Evolutionary conservation across 2,113 vertebrate genomes (phyloP), one percentile per base, ranked within the genome.

Genomic region (Bos indicus): DNA sequence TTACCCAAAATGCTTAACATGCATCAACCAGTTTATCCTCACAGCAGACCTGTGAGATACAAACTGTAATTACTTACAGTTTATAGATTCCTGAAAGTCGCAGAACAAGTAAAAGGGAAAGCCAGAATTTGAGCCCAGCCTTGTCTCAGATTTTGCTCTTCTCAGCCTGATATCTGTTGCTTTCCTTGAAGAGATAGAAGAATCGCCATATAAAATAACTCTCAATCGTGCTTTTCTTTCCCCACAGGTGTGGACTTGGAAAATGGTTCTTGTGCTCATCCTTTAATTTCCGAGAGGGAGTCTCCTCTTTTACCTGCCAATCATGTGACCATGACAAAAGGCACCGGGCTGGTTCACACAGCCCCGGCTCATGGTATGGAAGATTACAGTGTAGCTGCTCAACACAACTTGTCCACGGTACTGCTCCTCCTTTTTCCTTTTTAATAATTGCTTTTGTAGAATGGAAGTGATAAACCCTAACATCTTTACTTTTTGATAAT

Each of bases 331-430:
- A 99, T 99, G 99, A 97, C 98, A 0, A 99, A 99, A 98, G 99
- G 99, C 90, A 99, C 99, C 0, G 99, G 99, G 94, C 98, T 99
- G 99, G 99, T 99, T 91, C 99, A 99, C 97, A 99, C 99, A 15
- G 99, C 99, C 11, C 99, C 99, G 1, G 99, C 99, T 95, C 99
- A 99, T 8, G 99, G 99, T 95, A 99, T 99, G 99, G 99, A 99
- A 25, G 99, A 99, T 97, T 99, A 99, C 98, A 98, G 98, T 0
- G 99, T 99, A 51, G 99, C 99, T 1, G 99, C 99, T 21, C 99
- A 99, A 23, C 99, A 99, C 96, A 98, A 98, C 30, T 99, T 99
- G 17, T 92, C 99, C 33, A 99, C 99, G 99, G 99, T 99, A 98
- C 21, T 98, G 84, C 84, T 43, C 5, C 90, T 95, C 77, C 33